phyloP scores from a whole-genome alignment of 2,113 vertebrate species.

The Amblyopsis rosae region DNA sequence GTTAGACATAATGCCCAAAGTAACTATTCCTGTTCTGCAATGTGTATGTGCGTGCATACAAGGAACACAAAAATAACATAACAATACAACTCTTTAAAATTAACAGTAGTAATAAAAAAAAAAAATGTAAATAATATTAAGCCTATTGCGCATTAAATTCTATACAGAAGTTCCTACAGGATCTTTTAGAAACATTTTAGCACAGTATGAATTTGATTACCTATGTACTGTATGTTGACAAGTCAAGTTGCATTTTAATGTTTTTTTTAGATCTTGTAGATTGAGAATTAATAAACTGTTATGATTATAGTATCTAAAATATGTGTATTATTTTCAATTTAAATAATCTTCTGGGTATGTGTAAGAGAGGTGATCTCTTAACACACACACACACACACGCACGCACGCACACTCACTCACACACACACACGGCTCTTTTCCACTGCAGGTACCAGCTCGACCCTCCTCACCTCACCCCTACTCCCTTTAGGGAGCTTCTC shows the following conservation, averaged over 20 bases:
- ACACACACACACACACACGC: not conserved
- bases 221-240: no score
- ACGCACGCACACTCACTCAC: constrained; percentile 13
- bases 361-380: not conserved
- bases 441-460: no score
- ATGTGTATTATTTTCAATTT: not conserved
- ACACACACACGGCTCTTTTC: not conserved
- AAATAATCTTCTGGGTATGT: not conserved
- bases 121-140: not conserved
- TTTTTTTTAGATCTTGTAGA: not conserved
- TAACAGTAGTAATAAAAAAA: not conserved
- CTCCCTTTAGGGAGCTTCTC: no score
- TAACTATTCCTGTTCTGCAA: not conserved
- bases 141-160: no score
- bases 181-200: no score
- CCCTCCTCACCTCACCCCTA: no score
- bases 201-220: no score
- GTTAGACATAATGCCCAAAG: constrained; percentile 22
- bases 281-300: not conserved
- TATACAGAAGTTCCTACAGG: no score
- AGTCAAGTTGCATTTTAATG: not conserved
- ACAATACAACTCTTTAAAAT: not conserved
- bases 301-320: not conserved
- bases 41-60: not conserved
- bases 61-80: not conserved